These are phyloP conservation scores for Polia nebulosa DNA, from an alignment of 2,888 invertebrate species.

Conservation along the genomic window DNA sequence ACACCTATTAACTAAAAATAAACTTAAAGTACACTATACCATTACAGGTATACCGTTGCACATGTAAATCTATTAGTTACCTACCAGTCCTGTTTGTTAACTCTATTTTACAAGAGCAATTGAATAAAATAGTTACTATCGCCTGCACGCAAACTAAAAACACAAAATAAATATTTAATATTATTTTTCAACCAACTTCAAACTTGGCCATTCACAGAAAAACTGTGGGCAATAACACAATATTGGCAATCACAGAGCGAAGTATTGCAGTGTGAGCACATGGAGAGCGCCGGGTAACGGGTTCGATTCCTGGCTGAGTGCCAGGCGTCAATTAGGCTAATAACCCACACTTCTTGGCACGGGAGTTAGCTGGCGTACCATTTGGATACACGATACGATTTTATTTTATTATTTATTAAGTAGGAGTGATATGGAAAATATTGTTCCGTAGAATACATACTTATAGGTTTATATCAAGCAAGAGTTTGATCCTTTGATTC, in stretches of 20 bases:
- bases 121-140: not conserved
- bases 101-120: not conserved
- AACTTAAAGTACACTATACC: no score
- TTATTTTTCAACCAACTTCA: conserved; percentile 15
- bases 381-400: conserved; percentile 12
- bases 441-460: no score
- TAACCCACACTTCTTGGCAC: conserved; percentile 50
- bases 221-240: conserved; percentile 37
- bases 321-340: conserved; percentile 61
- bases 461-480: no score
- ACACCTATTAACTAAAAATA: no score
- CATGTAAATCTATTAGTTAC: not conserved
- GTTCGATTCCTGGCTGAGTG: conserved; percentile 56
- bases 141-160: conserved; percentile 14
- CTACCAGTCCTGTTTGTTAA: not conserved
- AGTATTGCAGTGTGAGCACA: conserved; percentile 48
- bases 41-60: no score
- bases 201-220: conserved; percentile 29
- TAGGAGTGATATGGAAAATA: not conserved
- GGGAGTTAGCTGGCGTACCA: conserved; percentile 26
- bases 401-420: conserved; percentile 32
- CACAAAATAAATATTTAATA: conserved; percentile 22
- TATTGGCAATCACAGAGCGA: conserved; percentile 53
- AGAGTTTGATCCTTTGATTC: no score
- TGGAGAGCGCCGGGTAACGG: conserved; percentile 44